Conservation (phyloP, 2,113 vertebrate genomes). For the Lota lota region DNA sequence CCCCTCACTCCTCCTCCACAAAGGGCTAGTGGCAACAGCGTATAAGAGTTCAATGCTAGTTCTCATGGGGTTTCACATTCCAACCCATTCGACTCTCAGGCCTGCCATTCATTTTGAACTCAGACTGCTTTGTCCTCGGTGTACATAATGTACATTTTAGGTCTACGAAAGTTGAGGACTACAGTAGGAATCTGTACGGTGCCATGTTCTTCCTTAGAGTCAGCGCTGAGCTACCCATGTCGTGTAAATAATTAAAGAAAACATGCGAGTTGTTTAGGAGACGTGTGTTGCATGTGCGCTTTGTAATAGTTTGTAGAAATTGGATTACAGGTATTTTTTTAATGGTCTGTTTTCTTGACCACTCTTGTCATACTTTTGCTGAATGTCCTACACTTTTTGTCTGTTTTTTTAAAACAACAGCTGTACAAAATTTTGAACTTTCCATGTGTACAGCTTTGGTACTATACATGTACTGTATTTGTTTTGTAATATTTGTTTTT, state of each 20-base stretch:
- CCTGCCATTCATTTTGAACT: too few species aligned
- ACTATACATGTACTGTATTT: constrained; percentile 39
- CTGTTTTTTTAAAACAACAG: constrained; percentile 7
- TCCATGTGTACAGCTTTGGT: constrained; percentile 21
- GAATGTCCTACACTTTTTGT: constrained; percentile 8
- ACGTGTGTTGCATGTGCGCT: constrained; percentile 12
- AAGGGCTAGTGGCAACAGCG: too few species aligned
- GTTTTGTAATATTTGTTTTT: constrained; percentile 75
- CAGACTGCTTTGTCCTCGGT: too few species aligned
- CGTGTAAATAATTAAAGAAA: constrained; percentile 20
- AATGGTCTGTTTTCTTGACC: constrained; percentile 50
- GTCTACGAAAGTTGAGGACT: background rate
- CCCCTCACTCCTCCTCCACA: too few species aligned
- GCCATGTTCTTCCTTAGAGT: background rate
- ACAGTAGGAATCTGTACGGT: background rate
- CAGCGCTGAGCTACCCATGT: background rate
- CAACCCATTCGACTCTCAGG: too few species aligned
- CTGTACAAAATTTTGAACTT: too few species aligned
- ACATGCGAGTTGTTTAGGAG: constrained; percentile 14
- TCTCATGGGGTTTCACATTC: too few species aligned
- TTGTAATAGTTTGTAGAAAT: constrained; percentile 39
- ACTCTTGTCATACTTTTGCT: constrained; percentile 47
- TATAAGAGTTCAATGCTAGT: too few species aligned
- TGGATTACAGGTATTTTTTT: constrained; percentile 19
- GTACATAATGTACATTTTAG: too few species aligned